Base-by-base conservation (phyloP, 1,140 invertebrate species). In the Heliconius melpomene region DNA sequence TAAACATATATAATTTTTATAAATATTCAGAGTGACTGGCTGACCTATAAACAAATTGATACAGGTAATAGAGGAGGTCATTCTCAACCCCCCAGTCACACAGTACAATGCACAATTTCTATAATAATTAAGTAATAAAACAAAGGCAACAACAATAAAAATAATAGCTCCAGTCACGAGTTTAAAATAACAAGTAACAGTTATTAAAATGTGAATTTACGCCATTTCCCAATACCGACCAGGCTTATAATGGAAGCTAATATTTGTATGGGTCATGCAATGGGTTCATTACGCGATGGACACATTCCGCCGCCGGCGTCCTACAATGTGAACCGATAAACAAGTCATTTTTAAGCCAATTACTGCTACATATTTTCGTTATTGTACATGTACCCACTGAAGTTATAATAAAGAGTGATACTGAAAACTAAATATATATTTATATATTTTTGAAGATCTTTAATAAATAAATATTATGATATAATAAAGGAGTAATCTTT, bases 301-400 rank as follows among this genome's bases (percentile, higher is more conserved):
- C 85, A 80, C 78, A 83, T 86, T 86, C 82, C 76, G 85, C 89
- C 86, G 76, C 74, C 78, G 86, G 89, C 78, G 82, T 79, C 78
- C 54, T 85, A 82, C 84, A 87, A 87, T 88, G 82, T 87, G 85
- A 87, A 86, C 82, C 84, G 81, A 87, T 84, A 84, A 85, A 85
- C 82, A 75, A 84, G 85, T 83, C 81, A 86, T 88, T 90, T 88
- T 85, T 82, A 81, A 87, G 79, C 79, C 83, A 81, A 79, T 85
- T 84, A 79, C 80, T 40, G 40, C 20, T 26, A 38, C 46, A 77
- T 77, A 72, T 70, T 46, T 71, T 32, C 75, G 54, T 70, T 26
- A 66, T 72, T 72, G 71, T 38, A 23, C 16, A 20, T 72, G 7
- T 2, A 29, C 9, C 20, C 20, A n/a, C 36, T 9, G 16, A 2